Percentiles rank a stretch among this genome's conserved stretches.
phyloP scores from a whole-genome alignment of 2,797 vertebrate genomes.

The Mus caroli region DNA sequence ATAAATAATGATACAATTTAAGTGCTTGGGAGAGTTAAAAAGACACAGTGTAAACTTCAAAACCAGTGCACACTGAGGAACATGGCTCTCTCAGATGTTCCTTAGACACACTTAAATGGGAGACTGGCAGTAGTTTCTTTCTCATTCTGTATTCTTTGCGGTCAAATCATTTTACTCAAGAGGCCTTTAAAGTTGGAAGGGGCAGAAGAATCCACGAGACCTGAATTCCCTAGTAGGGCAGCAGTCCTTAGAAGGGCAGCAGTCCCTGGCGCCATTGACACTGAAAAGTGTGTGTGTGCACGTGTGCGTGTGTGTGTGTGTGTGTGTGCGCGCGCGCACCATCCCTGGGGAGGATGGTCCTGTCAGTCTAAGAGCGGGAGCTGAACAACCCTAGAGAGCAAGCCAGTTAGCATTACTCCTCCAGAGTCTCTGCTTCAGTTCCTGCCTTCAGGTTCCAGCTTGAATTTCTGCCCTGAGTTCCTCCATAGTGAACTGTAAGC shows the following conservation, averaged over 20 bases:
- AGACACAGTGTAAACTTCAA: neutral
- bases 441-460: neutral
- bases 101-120: neutral
- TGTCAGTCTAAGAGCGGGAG: neutral
- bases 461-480: neutral
- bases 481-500: neutral
- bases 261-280: no score
- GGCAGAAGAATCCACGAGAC: no score
- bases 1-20: accelerated
- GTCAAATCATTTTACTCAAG: neutral
- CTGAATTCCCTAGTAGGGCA: neutral
- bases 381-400: neutral
- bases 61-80: accelerated
- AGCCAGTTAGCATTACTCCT: neutral
- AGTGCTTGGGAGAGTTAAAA: neutral
- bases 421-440: neutral
- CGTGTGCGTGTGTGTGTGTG: accelerated
- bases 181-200: neutral
- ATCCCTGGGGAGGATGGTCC: neutral
- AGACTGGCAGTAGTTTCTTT: neutral
- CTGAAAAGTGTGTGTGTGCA: neutral
- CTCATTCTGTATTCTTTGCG: neutral
- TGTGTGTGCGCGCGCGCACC: neutral
- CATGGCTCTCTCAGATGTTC: neutral
- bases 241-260: no score